phyloP scores from a whole-genome alignment of 1,140 invertebrate genomes.

The Matsumurasca onukii region DNA sequence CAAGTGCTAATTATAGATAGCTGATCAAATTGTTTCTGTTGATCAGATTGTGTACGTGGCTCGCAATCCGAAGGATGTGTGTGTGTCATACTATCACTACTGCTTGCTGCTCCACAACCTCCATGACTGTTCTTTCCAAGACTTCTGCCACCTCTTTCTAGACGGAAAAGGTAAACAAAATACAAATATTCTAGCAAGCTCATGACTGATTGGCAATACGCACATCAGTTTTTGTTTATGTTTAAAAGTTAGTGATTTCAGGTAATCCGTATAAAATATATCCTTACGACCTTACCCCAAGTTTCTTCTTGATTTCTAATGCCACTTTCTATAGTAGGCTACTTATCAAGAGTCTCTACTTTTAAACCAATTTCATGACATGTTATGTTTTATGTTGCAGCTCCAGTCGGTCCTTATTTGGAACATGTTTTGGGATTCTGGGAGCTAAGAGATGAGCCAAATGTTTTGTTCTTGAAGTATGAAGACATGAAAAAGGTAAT shows the following conservation, averaged over 20 bases:
- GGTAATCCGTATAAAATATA: too few species aligned
- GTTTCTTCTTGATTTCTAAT: too few species aligned
- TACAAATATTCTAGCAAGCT: too few species aligned
- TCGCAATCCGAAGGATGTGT: conserved; percentile 91
- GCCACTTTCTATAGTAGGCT: too few species aligned
- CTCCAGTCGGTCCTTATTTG: conserved; percentile 66
- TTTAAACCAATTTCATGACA: too few species aligned
- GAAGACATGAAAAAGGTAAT: conserved; percentile 78
- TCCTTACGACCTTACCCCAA: too few species aligned
- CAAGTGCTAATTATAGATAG: too few species aligned
- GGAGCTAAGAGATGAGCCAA: conserved; percentile 65
- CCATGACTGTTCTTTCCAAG: conserved; percentile 67
- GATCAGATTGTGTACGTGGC: conserved; percentile 87
- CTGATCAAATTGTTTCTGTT: too few species aligned
- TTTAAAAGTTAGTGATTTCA: too few species aligned
- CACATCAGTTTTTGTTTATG: neutral
- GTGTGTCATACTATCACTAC: conserved; percentile 91
- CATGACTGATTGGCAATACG: neutral
- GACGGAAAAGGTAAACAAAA: conserved; percentile 57
- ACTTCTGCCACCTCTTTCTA: conserved; percentile 78
- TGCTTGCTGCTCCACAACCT: conserved; percentile 68
- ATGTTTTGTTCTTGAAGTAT: conserved; percentile 79
- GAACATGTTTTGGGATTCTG: conserved; percentile 68
- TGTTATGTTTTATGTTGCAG: conserved; percentile 46
- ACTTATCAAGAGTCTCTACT: too few species aligned